Base-by-base conservation (phyloP, 2,797 vertebrate genomes). In the Anabacerthia variegaticeps region DNA sequence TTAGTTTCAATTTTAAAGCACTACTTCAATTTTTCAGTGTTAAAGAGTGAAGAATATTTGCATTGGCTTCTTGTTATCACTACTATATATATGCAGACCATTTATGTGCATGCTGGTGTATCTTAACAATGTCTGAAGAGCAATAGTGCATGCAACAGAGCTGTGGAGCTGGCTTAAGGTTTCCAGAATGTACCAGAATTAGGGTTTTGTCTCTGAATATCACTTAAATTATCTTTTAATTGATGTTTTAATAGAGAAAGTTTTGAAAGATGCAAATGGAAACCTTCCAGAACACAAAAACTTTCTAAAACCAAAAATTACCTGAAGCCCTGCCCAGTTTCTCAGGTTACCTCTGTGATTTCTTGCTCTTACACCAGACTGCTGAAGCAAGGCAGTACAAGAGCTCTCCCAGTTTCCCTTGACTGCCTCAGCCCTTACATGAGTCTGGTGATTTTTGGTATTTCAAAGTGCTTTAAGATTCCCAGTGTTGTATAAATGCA, bases 1-100 rank as follows among this genome's bases (percentile, higher is more conserved):
- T 74, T 49, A 75, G 6, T 84, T 95, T 78, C 32, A 39, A 6
- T 87, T 92, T 90, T 77, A 92, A 91, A 95, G 58, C 30, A 55
- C 30, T 67, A 34, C 18, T 89, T 85, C 44, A 85, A 51, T 85
- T 92, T 54, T 83, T 61, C 68, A 37, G 7, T 51, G 49, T 36
- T 58, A 51, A 75, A 86, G 24, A 65, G 37, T 58, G 58, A 79
- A 61, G 69, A 87, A 32, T n/a, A 89, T 71, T 77, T 79, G 20
- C 5, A 17, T 2, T 91, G 56, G 19, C 17, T 80, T 65, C 49
- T 77, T 85, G 43, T 61, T 78, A 41, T 52, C 66, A 4, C 16
- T 80, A n/a, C 27, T 30, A 80, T 34, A 27, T 80, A 19, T 43
- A 48, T 78, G 77, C 66, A 89, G 61, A 36, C 52, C 20, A 37